phyloP scores from a whole-genome alignment of 2,113 vertebrate genomes.

The Poeciliopsis prolifica region DNA sequence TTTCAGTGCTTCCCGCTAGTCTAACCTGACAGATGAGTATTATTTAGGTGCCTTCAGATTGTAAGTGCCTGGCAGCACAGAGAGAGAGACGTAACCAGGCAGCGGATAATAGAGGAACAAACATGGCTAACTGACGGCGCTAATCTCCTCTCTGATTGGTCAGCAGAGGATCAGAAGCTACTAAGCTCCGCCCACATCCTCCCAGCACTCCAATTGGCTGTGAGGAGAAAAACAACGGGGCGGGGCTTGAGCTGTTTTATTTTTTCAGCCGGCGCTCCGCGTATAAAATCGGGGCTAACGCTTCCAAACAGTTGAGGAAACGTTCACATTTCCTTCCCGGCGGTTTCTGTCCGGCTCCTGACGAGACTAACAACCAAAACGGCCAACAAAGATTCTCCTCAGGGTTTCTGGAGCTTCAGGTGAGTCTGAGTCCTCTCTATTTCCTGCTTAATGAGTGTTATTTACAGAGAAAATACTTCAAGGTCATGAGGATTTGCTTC shows the following conservation, averaged over 20 bases:
- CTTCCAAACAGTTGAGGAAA: slow-evolving; percentile 20
- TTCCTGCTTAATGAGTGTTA: not conserved
- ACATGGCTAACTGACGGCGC: slow-evolving; percentile 18
- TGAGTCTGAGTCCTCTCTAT: slow-evolving; percentile 29
- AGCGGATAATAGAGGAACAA: not conserved
- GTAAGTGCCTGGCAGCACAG: not conserved
- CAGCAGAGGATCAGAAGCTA: slow-evolving; percentile 54
- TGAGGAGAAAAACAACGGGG: not conserved
- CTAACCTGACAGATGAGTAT: not conserved
- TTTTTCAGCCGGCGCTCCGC: slow-evolving; percentile 13
- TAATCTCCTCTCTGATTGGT: slow-evolving; percentile 33
- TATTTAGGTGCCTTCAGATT: not conserved
- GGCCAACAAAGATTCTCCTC: slow-evolving; percentile 8
- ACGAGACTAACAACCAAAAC: not conserved
- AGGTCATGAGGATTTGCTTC: slow-evolving; percentile 39
- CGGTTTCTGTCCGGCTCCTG: slow-evolving; percentile 20
- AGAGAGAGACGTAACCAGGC: not conserved
- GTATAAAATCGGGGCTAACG: slow-evolving; percentile 45
- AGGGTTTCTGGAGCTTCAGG: slow-evolving; percentile 47
- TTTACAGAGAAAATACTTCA: slow-evolving; percentile 5
- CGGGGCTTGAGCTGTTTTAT: not conserved
- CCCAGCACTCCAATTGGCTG: slow-evolving; percentile 23
- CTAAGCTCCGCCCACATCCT: slow-evolving; percentile 20
- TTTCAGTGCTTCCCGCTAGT: not conserved
- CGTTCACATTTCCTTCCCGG: slow-evolving; percentile 57